Evolutionary conservation across 2,888 invertebrate species (phyloP), one percentile per base, ranked within the genome.

Genomic region (Neoascia interrupta): DNA sequence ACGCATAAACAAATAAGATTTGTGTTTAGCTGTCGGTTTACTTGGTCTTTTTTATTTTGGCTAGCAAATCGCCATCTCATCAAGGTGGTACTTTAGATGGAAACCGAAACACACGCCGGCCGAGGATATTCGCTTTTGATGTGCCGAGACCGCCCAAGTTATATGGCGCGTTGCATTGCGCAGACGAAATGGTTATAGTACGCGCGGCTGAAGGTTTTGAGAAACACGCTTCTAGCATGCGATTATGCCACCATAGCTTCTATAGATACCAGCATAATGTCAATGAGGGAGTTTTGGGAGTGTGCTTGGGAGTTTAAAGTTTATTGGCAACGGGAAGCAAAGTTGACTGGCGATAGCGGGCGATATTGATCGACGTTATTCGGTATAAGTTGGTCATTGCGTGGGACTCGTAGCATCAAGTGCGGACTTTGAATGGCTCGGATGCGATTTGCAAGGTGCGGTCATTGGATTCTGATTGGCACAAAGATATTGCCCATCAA

Each of bases 1-100:
- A 79, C 79, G 79, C 79, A 79, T 79, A 73, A 79, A 73, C 79
- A 79, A 79, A 79, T 79, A 79, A 79, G 79, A 79, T 79, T 79
- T 79, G 79, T 79, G 68, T 72, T 72, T 10, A 37, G 16, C 28
- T 18, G 31, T 63, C 15, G 15, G 54, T 56, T 68, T 37, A 19
- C 13, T 47, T 37, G 28, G 15, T 6, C 11, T 26, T 53, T 31
- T 16, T 26, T 41, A 49, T 51, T 54, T 41, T 3, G 21, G 60
- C 56, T 53, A 26, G 54, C 61, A 79, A 79, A 79, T 79, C 79
- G 79, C 79, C 79, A 73, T 79, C 66, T 79, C 79, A 79, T 79
- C 61, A 79, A 73, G 54, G 76, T 72, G 64, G 66, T 76, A 72
- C 76, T 76, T 76, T 70, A 70, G 63, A 64, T 75, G 69, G 49